Conservation (phyloP, 1,140 invertebrate species). For the Olivierus martensii region DNA sequence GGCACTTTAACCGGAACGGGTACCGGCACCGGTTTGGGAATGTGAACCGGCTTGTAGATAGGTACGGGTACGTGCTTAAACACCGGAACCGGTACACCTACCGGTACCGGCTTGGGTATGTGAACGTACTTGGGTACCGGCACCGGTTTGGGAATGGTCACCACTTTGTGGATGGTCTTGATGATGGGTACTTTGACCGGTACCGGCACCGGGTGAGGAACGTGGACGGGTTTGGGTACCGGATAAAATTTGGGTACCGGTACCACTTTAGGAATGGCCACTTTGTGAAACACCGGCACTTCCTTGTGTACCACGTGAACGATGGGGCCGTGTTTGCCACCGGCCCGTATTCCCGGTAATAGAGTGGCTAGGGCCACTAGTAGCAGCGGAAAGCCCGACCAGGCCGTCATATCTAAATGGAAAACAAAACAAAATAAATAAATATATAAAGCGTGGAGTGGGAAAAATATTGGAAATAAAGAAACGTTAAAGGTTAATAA, state of each 20-base stretch:
- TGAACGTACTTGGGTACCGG: conserved; percentile 20
- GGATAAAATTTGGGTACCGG: conserved; percentile 23
- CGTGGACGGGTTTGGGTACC: conserved; percentile 23
- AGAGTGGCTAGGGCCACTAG: no score
- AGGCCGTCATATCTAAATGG: no score
- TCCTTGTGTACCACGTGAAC: conserved; percentile 21
- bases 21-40: conserved; percentile 19
- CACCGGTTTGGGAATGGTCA: conserved; percentile 20
- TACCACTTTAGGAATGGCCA: conserved; percentile 23
- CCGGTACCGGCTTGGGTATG: conserved; percentile 19
- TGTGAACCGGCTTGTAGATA: conserved; percentile 18
- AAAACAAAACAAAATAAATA: no score
- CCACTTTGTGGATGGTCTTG: conserved; percentile 18
- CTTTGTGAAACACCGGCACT: conserved; percentile 23
- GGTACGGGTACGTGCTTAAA: conserved; percentile 17
- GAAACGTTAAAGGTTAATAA: no score
- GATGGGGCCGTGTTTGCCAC: conserved; percentile 19
- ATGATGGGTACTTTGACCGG: conserved; percentile 20
- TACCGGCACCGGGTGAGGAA: conserved; percentile 23
- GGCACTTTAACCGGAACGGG: conserved; percentile 23
- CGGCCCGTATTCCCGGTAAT: no score
- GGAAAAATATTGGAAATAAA: no score
- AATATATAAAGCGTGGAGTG: no score
- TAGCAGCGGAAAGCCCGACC: no score
- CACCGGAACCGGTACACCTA: conserved; percentile 18